Conservation (phyloP, 2,888 invertebrate species). For the Agrilus cyanescens region DNA sequence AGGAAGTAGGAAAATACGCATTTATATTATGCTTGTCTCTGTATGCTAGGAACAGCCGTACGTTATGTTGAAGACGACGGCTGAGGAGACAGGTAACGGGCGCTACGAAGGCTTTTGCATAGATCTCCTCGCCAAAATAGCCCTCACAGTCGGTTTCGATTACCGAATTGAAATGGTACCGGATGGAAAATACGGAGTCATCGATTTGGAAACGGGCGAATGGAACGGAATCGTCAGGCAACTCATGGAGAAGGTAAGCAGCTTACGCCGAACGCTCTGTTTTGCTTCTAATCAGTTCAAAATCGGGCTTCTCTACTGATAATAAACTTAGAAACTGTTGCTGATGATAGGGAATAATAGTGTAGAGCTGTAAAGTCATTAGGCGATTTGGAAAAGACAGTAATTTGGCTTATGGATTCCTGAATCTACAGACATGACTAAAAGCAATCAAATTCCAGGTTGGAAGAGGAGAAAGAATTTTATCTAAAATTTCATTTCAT, state of each 20-base stretch:
- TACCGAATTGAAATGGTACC: constrained; percentile 53
- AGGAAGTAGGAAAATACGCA: too few species aligned
- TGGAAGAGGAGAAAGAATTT: too few species aligned
- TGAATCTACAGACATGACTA: too few species aligned
- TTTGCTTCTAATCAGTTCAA: not conserved
- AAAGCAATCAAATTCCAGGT: too few species aligned
- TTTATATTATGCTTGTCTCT: constrained; percentile 5
- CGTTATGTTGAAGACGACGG: constrained; percentile 32
- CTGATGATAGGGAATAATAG: too few species aligned
- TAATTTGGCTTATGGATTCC: too few species aligned
- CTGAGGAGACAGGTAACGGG: constrained; percentile 46
- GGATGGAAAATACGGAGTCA: constrained; percentile 60
- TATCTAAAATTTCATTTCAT: too few species aligned
- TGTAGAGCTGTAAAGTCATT: too few species aligned
- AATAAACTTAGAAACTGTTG: not conserved
- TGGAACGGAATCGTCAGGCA: constrained; percentile 62
- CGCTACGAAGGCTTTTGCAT: constrained; percentile 65
- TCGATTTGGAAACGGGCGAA: constrained; percentile 58
- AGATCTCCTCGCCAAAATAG: constrained; percentile 53
- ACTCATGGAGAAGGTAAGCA: constrained; percentile 51
- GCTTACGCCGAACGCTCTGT: not conserved
- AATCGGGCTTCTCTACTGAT: not conserved
- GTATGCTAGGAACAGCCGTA: constrained; percentile 33
- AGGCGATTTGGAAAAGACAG: too few species aligned
- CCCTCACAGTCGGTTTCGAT: constrained; percentile 52